phyloP scores from a whole-genome alignment of 2,113 vertebrate species.

The Vidua macroura region DNA sequence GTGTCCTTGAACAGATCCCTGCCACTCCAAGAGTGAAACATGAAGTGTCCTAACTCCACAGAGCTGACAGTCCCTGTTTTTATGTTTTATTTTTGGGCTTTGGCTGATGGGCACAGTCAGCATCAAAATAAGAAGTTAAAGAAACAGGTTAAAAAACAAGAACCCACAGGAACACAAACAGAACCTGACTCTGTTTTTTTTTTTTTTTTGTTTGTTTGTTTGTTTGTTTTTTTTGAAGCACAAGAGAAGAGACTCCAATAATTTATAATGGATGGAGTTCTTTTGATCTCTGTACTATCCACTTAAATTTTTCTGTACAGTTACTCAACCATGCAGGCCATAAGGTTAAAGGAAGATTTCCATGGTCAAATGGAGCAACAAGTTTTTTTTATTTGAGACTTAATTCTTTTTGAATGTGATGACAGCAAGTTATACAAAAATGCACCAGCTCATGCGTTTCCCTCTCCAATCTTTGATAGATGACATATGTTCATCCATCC shows the following conservation, averaged over 20 bases:
- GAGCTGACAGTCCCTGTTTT: background rate
- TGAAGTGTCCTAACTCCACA: background rate
- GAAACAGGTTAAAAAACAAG: slow-evolving; percentile 37
- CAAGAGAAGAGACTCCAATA: background rate
- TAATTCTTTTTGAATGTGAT: slow-evolving; percentile 47
- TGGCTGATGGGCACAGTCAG: background rate
- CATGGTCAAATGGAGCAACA: slow-evolving; percentile 21
- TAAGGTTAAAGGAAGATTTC: slow-evolving; percentile 60
- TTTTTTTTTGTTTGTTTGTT: background rate
- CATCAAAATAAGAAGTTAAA: slow-evolving; percentile 40
- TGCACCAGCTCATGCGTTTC: slow-evolving; percentile 4
- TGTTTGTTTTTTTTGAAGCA: background rate
- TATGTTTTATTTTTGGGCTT: background rate
- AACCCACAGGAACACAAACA: slow-evolving; percentile 20
- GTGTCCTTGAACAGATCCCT: background rate
- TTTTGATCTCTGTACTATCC: slow-evolving; percentile 49
- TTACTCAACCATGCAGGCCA: slow-evolving; percentile 47
- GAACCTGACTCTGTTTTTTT: background rate
- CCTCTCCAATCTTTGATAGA: slow-evolving; percentile 34
- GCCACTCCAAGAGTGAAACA: background rate
- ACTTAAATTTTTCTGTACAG: slow-evolving; percentile 21
- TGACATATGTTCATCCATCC: slow-evolving; percentile 40
- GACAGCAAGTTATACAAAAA: slow-evolving; percentile 56
- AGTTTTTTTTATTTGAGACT: slow-evolving; percentile 9
- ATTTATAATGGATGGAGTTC: slow-evolving; percentile 26